These are phyloP conservation scores for Agonopterix alstromeriana DNA, from an alignment of 2,888 invertebrate genomes.

Conservation along the genomic window DNA sequence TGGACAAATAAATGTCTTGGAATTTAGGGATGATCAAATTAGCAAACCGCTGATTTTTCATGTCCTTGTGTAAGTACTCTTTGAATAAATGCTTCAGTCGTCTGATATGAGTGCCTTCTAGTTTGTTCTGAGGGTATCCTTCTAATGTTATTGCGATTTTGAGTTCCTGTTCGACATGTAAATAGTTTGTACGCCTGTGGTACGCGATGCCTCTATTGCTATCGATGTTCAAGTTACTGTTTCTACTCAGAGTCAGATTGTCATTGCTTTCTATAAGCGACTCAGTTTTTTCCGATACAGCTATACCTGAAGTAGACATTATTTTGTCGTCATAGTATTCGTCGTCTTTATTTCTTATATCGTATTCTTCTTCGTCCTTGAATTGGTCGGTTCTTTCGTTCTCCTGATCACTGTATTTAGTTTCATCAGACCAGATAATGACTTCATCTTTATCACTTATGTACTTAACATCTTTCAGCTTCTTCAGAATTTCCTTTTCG, in stretches of 20 bases:
- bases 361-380: constrained; percentile 1
- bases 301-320: constrained; percentile 26
- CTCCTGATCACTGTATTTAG: constrained; percentile 23
- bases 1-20: constrained; percentile 60
- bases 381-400: constrained; percentile 14
- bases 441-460: constrained; percentile 43
- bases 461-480: constrained; percentile 44
- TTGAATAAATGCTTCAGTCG: constrained; percentile 58
- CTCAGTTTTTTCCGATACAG: constrained; percentile 46
- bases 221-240: constrained; percentile 52
- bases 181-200: constrained; percentile 60
- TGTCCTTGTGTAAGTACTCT: constrained; percentile 58
- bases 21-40: constrained; percentile 61
- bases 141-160: constrained; percentile 61
- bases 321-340: constrained; percentile 5
- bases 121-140: constrained; percentile 57
- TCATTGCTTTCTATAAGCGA: constrained; percentile 47
- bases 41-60: constrained; percentile 51
- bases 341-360: constrained; percentile 1
- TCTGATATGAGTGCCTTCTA: constrained; percentile 59
- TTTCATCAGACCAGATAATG: constrained; percentile 45
- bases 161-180: constrained; percentile 57
- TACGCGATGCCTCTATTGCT: constrained; percentile 63
- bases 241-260: constrained; percentile 35
- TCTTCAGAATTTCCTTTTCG: constrained; percentile 35